Evolutionary conservation across 1,140 invertebrate genomes (phyloP), one percentile per base, ranked within the genome.

Genomic region (Saccostrea echinata): DNA sequence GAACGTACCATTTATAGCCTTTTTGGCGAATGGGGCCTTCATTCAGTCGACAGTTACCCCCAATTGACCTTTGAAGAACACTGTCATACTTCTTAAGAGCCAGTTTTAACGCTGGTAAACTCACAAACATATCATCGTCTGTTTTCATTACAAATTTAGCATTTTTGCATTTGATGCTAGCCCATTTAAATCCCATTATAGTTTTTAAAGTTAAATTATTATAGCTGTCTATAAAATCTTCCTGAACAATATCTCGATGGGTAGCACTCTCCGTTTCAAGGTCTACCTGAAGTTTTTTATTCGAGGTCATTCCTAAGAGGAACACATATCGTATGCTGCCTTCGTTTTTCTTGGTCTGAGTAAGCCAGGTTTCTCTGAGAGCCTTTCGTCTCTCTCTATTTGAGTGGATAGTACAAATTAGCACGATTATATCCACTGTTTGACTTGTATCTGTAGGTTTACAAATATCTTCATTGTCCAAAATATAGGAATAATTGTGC

Each of bases 1-100:
- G 90, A 81, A 92, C 92, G 84, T 92, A 93, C 95, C 95, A 95
- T 91, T 95, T 95, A 51, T 92, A 94, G 8, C 84, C 55, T 52
- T 90, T 86, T 64, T 93, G 84, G 1, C 94, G 88, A 53, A 91
- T 89, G 13, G 92, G 92, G 13, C 24, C 24, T n/a, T 86, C 88
- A 0, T 83, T 33, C 8, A 9, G 13, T 2, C 30, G 1, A 82
- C 91, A 92, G 0, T 52, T 9, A 3, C 91, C 91, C 27, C 86
- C 90, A 18, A 92, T 85, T 3, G 90, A 80, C 13, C 55, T 84
- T 53, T 89, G 57, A 53, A 89, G 81, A 2, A 30, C 21, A 16
- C 68, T 35, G 16, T 81, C 57, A n/a, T 88, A 64, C n/a, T 80
- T 68, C 8, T 81, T 83, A 0, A 92, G 24, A 33, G 84, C 27